Base-by-base conservation (phyloP, 2,113 vertebrate species). In the Larimichthys crocea region DNA sequence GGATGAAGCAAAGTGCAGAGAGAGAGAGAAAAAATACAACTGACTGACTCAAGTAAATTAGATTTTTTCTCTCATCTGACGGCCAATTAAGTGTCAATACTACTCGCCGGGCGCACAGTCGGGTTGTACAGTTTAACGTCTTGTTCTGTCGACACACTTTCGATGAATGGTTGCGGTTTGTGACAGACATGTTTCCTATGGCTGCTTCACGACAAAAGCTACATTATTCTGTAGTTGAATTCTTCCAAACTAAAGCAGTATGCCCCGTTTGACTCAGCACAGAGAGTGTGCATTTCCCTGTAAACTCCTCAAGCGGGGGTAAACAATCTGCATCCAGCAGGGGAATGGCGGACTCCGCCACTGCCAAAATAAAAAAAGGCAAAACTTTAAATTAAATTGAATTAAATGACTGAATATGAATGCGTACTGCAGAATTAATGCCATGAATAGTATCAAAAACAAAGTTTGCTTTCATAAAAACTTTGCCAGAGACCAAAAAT, bases 31-130 rank as follows among this genome's bases (percentile, higher is more conserved):
- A 15, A 49, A 60, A 2, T 15, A 52, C 2, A 11, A 5, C n/a
- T 19, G 63, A 46, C 4, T 20, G n/a, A 31, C 15, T 24, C 65
- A 16, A 57, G 16, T 65, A 5, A 55, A 64, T 72, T 12, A 0
- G 11, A 57, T 53, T 69, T 69, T 64, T 46, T 48, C 26, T 72
- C 61, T 20, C 57, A 62, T 5, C 46, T 49, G 42, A 24, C 24
- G 20, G 40, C 44, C 46, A 52, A 40, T 44, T 57, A 14, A 20
- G 52, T 40, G 42, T 42, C 9, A 0, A 6, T 14, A 10, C 31
- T 55, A 40, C 31, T 68, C 42, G 1, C 10, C 22, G 48, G 35
- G 19, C n/a, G 10, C 31, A 4, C n/a, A 48, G 24, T 16, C 55
- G 22, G 40, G 6, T 31, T 19, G 35, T 31, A 8, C 8, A 24